Evolutionary conservation across 2,888 invertebrate genomes (phyloP).

Genomic region (Drosophila suboccidentalis): DNA sequence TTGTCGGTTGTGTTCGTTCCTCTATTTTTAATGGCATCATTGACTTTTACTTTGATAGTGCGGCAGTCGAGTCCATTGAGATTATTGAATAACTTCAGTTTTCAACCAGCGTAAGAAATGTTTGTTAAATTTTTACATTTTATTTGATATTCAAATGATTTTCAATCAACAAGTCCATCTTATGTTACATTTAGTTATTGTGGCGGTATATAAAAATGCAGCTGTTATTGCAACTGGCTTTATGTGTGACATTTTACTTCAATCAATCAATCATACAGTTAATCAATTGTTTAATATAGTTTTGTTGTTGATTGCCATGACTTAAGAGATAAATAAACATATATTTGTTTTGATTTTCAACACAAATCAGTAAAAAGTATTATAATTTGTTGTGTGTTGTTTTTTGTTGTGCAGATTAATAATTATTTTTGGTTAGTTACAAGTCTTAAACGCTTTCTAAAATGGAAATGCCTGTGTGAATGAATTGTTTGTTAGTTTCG

Average conservation of each 20-base stretch:
- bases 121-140: constrained; percentile 67
- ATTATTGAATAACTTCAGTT: constrained; percentile 22
- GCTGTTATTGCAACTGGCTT: constrained; percentile 15
- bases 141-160: constrained; percentile 77
- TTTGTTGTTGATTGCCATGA: constrained; percentile 21
- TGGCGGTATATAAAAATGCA: constrained; percentile 40
- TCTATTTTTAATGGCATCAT: constrained; percentile 73
- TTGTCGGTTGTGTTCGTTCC: constrained; percentile 21
- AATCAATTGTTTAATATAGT: constrained; percentile 18
- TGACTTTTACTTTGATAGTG: constrained; percentile 66
- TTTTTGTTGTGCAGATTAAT: constrained; percentile 51
- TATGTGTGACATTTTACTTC: constrained; percentile 17
- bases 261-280: constrained; percentile 15
- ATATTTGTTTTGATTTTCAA: constrained; percentile 43
- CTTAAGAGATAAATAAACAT: constrained; percentile 5
- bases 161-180: constrained; percentile 79
- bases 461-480: constrained; percentile 65
- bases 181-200: constrained; percentile 67
- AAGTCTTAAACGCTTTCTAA: constrained; percentile 77
- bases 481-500: constrained; percentile 63
- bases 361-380: constrained; percentile 32
- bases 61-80: not conserved
- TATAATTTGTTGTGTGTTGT: constrained; percentile 32
- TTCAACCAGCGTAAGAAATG: constrained; percentile 2
- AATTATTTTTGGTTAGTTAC: constrained; percentile 82